Percentiles rank a stretch among this genome's conserved stretches.
Conservation (phyloP, 2,797 vertebrate species). For the Pseudopleuronectes americanus region DNA sequence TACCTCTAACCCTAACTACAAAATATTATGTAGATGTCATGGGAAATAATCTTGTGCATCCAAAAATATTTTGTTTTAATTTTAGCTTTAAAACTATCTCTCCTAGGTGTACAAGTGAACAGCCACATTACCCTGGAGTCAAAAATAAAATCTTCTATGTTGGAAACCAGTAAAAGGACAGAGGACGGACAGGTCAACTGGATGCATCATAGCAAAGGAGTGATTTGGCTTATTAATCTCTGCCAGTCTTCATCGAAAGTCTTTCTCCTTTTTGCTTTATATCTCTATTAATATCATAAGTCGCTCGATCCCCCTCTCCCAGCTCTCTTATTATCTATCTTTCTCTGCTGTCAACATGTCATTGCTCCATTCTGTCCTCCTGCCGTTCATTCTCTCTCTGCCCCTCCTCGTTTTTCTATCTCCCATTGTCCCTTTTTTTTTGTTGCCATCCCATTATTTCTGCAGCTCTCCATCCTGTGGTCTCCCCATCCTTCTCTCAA, state of each 20-base stretch:
- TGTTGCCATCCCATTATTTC: constrained; percentile 27
- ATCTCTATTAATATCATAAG: constrained; percentile 53
- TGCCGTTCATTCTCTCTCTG: constrained; percentile 40
- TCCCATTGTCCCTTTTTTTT: constrained; percentile 12
- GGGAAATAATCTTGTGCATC: no score
- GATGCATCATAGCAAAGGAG: constrained; percentile 32
- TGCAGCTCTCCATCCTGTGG: constrained; percentile 34
- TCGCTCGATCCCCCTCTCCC: constrained; percentile 29
- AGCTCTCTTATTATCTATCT: constrained; percentile 60
- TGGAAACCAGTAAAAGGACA: not conserved
- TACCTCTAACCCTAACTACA: no score
- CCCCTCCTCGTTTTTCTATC: constrained; percentile 33
- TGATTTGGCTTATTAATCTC: constrained; percentile 61
- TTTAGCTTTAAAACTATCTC: no score
- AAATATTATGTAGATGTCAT: no score
- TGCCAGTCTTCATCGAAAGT: constrained; percentile 46
- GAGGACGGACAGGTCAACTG: constrained; percentile 24
- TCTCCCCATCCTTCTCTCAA: constrained; percentile 32
- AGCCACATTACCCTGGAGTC: no score
- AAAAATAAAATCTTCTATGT: no score
- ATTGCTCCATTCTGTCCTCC: constrained; percentile 49
- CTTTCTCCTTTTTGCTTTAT: constrained; percentile 51
- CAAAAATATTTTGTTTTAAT: no score
- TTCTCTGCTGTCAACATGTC: constrained; percentile 60
- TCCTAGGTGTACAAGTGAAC: no score